These are phyloP conservation scores for Penaeus indicus DNA, from an alignment of 1,140 invertebrate genomes.

Conservation along the genomic window DNA sequence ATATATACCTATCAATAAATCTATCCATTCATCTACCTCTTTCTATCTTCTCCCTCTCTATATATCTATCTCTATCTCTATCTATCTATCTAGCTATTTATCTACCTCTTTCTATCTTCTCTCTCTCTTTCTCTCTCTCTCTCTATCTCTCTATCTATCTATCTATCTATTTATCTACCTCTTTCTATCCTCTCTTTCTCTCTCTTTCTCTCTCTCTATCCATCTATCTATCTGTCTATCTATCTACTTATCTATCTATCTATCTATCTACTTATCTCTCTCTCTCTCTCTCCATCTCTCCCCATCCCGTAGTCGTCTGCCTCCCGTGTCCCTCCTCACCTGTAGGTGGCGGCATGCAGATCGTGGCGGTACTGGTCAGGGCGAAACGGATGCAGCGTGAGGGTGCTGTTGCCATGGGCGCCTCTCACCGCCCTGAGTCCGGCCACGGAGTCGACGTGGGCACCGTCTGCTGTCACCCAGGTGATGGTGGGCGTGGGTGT, in stretches of 20 bases:
- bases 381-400: conserved; percentile 39
- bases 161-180: neutral
- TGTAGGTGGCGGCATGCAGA: conserved; percentile 50
- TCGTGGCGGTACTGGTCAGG: conserved; percentile 56
- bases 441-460: conserved; percentile 87
- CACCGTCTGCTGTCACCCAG: conserved; percentile 90
- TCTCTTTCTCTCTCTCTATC: conserved; percentile 21
- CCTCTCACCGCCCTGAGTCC: conserved; percentile 82
- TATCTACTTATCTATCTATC: neutral
- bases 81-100: conserved; percentile 37
- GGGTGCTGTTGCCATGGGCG: conserved; percentile 32
- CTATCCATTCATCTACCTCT: neutral
- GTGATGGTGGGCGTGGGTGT: conserved; percentile 91
- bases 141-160: neutral
- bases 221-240: conserved; percentile 1
- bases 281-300: neutral
- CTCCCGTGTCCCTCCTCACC: conserved; percentile 17
- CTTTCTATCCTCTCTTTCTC: neutral
- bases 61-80: conserved; percentile 18
- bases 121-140: conserved; percentile 17
- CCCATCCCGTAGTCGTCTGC: neutral
- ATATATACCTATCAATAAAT: no score
- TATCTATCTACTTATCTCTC: neutral
- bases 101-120: neutral
- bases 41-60: neutral